phyloP scores from a whole-genome alignment of 2,113 vertebrate genomes.

The Trachemys scripta region DNA sequence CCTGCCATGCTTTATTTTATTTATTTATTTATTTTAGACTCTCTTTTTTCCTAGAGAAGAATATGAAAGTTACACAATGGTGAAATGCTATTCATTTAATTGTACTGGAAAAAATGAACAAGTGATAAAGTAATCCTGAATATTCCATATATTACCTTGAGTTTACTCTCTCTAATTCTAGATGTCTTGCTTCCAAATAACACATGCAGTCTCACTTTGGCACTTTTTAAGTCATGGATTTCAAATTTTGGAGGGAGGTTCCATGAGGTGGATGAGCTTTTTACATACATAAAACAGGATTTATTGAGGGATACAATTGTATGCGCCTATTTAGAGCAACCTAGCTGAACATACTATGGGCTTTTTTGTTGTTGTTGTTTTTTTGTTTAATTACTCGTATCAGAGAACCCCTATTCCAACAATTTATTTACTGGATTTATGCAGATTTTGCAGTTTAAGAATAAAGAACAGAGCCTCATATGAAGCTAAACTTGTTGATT shows the following conservation, averaged over 20 bases:
- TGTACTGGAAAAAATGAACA: not conserved
- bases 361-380: not conserved
- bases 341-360: not conserved
- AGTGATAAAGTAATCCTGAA: not conserved
- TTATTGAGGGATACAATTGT: not conserved
- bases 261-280: not conserved
- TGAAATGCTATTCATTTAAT: not conserved
- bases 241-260: not conserved
- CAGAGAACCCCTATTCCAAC: not conserved
- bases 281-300: not conserved
- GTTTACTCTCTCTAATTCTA: not conserved
- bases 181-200: not conserved
- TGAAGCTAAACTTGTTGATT: constrained; percentile 66
- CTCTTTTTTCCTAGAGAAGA: not conserved
- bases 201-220: not conserved
- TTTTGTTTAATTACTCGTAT: not conserved
- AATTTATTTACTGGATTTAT: not conserved
- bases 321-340: not conserved
- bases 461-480: constrained; percentile 56
- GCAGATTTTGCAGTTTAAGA: constrained; percentile 45
- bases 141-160: not conserved
- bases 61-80: not conserved
- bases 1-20: not conserved
- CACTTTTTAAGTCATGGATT: not conserved
- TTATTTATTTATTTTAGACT: not conserved